phyloP scores from a whole-genome alignment of 2,113 vertebrate species.

The Oxyura jamaicensis region DNA sequence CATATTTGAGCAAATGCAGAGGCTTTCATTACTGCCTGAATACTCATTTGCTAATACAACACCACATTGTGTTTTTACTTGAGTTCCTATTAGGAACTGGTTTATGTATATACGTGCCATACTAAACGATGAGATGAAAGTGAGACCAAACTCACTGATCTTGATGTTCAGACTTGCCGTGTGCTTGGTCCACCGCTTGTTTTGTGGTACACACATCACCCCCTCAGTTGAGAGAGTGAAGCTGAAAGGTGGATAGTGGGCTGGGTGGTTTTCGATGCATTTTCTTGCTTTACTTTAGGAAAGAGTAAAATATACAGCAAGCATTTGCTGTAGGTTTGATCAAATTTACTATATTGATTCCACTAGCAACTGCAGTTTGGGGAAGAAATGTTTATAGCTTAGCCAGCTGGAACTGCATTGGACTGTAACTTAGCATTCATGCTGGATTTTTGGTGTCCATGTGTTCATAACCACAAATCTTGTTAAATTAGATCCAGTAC shows the following conservation, averaged over 20 bases:
- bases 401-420: slow-evolving; percentile 41
- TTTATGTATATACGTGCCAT: accelerated
- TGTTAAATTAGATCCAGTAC: slow-evolving; percentile 63
- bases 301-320: background rate
- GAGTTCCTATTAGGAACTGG: background rate
- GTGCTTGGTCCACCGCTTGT: background rate
- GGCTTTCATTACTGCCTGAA: background rate
- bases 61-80: background rate
- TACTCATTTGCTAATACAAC: accelerated
- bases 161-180: background rate
- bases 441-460: slow-evolving; percentile 61
- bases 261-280: background rate
- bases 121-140: background rate
- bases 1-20: background rate
- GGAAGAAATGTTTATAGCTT: background rate
- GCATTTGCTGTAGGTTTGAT: background rate
- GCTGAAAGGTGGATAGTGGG: background rate
- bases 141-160: background rate
- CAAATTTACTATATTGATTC: background rate
- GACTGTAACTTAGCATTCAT: slow-evolving; percentile 47
- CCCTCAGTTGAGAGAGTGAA: background rate
- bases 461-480: slow-evolving; percentile 73
- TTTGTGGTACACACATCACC: background rate
- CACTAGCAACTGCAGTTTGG: background rate
- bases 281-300: background rate